Evolutionary conservation across 1,140 invertebrate species (phyloP), one percentile per base, ranked within the genome.

Genomic region (Bombus huntii): DNA sequence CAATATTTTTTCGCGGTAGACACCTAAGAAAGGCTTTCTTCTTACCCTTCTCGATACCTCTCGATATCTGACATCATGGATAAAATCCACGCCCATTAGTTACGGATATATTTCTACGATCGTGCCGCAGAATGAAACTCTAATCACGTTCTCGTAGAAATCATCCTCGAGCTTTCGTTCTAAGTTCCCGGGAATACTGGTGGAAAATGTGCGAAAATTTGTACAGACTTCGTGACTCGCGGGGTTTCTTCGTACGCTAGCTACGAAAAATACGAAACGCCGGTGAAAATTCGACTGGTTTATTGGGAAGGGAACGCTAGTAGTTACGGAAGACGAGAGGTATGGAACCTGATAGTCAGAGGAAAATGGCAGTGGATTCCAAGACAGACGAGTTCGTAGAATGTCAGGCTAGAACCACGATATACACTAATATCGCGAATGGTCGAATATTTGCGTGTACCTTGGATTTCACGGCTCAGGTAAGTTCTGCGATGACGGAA

Each of bases 401-500:
- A 83, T 66, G 68, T 25, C 47, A 25, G 15, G 13, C 47, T 25
- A 37, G 57, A 22, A 78, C 57, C 3, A 2, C 3, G 28, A 42
- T n/a, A n/a, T 18, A 37, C 31, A 5, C 34, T 57, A 62, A 80
- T 79, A 47, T 39, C 42, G 28, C 28, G 73, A 68, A 1, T 34
- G 12, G 22, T 44, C 37, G 31, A 18, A 79, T 62, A 68, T 70
- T 42, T 66, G 34, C 42, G 44, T 44, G 25, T 22, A 53, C 18
- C 47, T 22, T 53, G 47, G 5, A 22, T 73, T 72, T 89, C 87
- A 39, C 13, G n/a, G 73, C 22, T 62, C 13, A 34, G 70, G 15
- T 66, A 47, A 76, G 70, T 89, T 79, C 31, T 34, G n/a, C 31
- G 39, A 34, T 83, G 84, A 86, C 87, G 81, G 88, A 87, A 89